Base-by-base conservation (phyloP, 2,113 vertebrate genomes). In the Clarias gariepinus region DNA sequence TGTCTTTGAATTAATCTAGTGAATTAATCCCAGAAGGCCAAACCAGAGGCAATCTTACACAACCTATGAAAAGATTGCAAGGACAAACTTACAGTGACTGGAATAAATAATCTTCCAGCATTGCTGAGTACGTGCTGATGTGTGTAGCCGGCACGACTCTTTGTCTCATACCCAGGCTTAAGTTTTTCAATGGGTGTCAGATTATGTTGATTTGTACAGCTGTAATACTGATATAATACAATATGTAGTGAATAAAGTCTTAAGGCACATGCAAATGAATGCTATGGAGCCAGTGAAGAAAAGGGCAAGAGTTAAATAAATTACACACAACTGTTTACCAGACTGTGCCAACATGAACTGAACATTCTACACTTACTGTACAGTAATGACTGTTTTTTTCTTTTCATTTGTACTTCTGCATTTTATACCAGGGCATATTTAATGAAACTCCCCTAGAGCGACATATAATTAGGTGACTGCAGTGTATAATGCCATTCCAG, bases 401-500 rank as follows among this genome's bases (percentile, higher is more conserved):
- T 47, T 47, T 47, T 47, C 30, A 23, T 41, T 61, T 81, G 19
- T 81, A 36, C 28, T 60, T 80, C 55, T 60, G 28, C 28, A 33
- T 83, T 71, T 69, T 69, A 83, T 83, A 55, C 47, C 81, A 68
- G n/a, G n/a, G 28, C 28, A 57, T 83, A 71, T 83, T 80, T 61
- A 81, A 81, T 81, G 41, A 81, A 81, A 36, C 30, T 61, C 78
- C 78, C 78, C 57, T 81, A 36, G 30, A 81, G 78, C 78, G 36
- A 61, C 30, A 81, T 61, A 36, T 81, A 81, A 81, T 81, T 81
- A 81, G 78, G 19, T 61, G 78, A 81, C 78, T 81, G 78, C 78
- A 41, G 78, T 81, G 57, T 81, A 58, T 81, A 81, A 81, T 81
- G 30, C 57, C 30, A 30, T 61, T 81, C 57, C 57, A 80, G 28